phyloP scores from a whole-genome alignment of 1,140 invertebrate species.

The Drosophila ogumai region DNA sequence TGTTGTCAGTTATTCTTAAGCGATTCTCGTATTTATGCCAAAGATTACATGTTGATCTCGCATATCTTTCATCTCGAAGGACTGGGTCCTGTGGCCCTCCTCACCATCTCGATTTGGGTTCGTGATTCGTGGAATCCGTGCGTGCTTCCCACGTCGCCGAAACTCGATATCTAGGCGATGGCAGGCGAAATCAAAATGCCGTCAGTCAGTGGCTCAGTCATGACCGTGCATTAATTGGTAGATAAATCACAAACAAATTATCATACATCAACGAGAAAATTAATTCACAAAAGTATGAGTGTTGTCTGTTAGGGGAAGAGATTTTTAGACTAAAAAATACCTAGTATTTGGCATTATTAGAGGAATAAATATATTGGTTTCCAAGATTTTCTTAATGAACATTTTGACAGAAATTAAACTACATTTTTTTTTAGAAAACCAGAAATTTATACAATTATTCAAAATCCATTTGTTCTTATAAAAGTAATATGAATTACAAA shows the following conservation, averaged over 20 bases:
- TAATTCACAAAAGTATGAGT: slow-evolving; percentile 2
- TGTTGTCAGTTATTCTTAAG: slow-evolving; percentile 69
- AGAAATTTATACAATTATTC: too few species aligned
- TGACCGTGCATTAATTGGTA: slow-evolving; percentile 74
- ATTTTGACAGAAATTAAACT: background rate
- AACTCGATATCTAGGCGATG: slow-evolving; percentile 57
- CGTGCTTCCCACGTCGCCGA: slow-evolving; percentile 78
- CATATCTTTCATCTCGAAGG: slow-evolving; percentile 78
- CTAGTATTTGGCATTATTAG: background rate
- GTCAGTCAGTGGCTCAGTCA: slow-evolving; percentile 66
- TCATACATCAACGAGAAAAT: slow-evolving; percentile 17
- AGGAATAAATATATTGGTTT: background rate
- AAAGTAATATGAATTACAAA: too few species aligned
- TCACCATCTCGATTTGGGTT: slow-evolving; percentile 1
- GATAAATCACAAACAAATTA: slow-evolving; percentile 35
- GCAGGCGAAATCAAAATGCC: slow-evolving; percentile 71
- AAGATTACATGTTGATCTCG: slow-evolving; percentile 83
- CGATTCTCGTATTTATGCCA: slow-evolving; percentile 75
- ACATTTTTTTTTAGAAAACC: background rate
- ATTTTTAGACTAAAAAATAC: slow-evolving; percentile 1
- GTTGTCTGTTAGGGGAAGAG: background rate
- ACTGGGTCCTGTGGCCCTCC: slow-evolving; percentile 36
- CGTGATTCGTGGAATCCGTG: slow-evolving; percentile 50
- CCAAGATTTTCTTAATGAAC: background rate
- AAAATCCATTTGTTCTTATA: too few species aligned